Conservation (phyloP, 35 echinoderm and acorn worm species). For the Eucidaris tribuloides region DNA sequence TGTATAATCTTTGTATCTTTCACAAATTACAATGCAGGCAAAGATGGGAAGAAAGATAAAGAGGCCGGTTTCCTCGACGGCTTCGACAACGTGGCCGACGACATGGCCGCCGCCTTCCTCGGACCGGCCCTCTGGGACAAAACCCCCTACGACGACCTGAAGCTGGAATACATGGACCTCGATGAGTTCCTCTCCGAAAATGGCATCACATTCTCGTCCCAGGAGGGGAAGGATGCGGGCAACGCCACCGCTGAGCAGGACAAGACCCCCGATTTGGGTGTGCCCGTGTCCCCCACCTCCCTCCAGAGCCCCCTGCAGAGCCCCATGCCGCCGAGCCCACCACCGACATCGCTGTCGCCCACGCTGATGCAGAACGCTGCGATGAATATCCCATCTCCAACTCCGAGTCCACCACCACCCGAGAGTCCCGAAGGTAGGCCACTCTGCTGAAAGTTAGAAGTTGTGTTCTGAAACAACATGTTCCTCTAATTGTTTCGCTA, state of each 20-base stretch:
- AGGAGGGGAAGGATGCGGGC: no score
- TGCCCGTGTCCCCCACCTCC: no score
- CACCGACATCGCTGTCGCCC: background rate
- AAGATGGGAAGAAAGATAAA: conserved; percentile 39
- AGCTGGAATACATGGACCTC: conserved; percentile 99
- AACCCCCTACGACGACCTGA: conserved; percentile 76
- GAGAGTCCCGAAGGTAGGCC: background rate
- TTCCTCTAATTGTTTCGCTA: no score
- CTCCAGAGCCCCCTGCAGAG: no score
- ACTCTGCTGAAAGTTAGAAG: no score
- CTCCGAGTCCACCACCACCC: conserved; percentile 1
- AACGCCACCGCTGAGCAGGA: background rate
- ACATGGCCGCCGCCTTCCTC: conserved; percentile 86
- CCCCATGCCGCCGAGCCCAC: background rate
- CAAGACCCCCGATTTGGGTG: background rate
- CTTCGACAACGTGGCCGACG: conserved; percentile 27
- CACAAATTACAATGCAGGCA: background rate
- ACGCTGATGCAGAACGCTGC: background rate
- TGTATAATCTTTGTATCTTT: conserved; percentile 5
- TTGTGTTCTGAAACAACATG: no score
- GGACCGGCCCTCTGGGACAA: conserved; percentile 94
- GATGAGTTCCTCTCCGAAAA: conserved; percentile 92
- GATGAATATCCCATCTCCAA: background rate
- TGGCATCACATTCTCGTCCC: conserved; percentile 51
- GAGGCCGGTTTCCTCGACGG: conserved; percentile 38